A percentile compares a stretch with the other conserved stretches of the same genome.
These are phyloP conservation scores for Rhinolophus sinicus DNA, from an alignment of 2,113 vertebrate genomes.

Conservation along the genomic window DNA sequence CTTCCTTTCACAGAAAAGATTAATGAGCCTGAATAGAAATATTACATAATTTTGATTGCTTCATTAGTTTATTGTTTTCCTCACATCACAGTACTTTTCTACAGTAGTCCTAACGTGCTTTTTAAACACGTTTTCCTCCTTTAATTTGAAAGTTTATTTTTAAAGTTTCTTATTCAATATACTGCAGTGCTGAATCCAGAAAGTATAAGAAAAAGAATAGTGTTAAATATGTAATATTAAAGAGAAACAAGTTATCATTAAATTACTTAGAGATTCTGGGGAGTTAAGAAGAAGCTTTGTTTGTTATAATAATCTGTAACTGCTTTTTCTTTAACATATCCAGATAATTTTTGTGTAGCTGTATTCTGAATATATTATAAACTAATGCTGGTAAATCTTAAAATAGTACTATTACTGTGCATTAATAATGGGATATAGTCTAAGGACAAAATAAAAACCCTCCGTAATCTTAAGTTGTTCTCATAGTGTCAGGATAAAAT, in stretches of 20 bases:
- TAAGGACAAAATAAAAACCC: not conserved
- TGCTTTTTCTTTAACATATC: not conserved
- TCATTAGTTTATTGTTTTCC: not conserved
- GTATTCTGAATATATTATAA: not conserved
- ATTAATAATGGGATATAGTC: not conserved
- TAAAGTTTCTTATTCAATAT: not conserved
- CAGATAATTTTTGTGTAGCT: not conserved
- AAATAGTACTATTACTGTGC: not conserved
- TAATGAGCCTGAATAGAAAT: not conserved
- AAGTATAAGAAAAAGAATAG: not conserved
- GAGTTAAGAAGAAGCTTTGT: not conserved
- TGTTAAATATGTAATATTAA: conserved; percentile 18
- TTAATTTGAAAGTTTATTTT: conserved; percentile 40
- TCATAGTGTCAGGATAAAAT: not conserved
- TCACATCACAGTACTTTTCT: not conserved
- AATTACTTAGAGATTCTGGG: conserved; percentile 4
- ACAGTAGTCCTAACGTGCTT: not conserved
- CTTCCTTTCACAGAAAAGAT: not conserved
- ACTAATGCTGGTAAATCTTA: not conserved
- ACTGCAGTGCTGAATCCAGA: not conserved
- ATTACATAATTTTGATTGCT: not conserved
- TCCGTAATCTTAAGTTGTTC: not conserved
- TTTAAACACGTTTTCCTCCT: not conserved
- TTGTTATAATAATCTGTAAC: not conserved
- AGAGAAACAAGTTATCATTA: not conserved